Base-by-base conservation (phyloP, 2,797 vertebrate species). In the Eulemur coronatus region DNA sequence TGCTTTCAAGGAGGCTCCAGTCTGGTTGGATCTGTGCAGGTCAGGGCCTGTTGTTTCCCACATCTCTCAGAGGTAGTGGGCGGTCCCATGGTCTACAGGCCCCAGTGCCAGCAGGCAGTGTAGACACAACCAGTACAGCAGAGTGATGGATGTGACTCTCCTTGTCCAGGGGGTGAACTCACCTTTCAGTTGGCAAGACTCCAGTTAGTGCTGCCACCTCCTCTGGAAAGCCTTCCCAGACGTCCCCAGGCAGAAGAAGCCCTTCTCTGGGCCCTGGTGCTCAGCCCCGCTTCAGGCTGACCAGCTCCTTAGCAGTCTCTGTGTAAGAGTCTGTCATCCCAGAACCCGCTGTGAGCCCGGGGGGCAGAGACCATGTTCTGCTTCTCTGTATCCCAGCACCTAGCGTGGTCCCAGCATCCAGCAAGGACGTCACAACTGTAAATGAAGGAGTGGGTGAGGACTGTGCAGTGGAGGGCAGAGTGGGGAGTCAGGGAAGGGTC, bases 241-340 rank as follows among this genome's bases (percentile, higher is more conserved):
- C 41, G 73, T 15, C 28, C 38, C 81, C 8, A 46, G 50, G 43
- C 35, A 69, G 30, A 67, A 33, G 33, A 14, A 52, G 14, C 28
- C 17, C 43, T 46, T 85, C 67, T 61, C 46, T 7, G 14, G 30
- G 1, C 10, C 35, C 38, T 1, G 1, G 24, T 4, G 10, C n/a
- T 41, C 46, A 33, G 10, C 28, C 10, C 30, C 2, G 0, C 33
- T 52, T 65, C 20, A 10, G 52, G 48, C 33, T 41, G 33, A 35
- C 43, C 41, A 15, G n/a, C n/a, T 57, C 15, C 14, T 30, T 41
- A 14, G 20, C 30, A 6, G 28, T 18, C 52, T 93, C 65, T 50
- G 22, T 30, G 13, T 11, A 13, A 70, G 84, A 18, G 4, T 22
- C 57, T 18, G 10, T 85, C 33, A 0, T 63, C 38, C 41, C 1